A percentile compares a stretch with the other conserved stretches of the same genome.
phyloP scores from a whole-genome alignment of 2,888 invertebrate species.

The Macrosoma leucophasiata region DNA sequence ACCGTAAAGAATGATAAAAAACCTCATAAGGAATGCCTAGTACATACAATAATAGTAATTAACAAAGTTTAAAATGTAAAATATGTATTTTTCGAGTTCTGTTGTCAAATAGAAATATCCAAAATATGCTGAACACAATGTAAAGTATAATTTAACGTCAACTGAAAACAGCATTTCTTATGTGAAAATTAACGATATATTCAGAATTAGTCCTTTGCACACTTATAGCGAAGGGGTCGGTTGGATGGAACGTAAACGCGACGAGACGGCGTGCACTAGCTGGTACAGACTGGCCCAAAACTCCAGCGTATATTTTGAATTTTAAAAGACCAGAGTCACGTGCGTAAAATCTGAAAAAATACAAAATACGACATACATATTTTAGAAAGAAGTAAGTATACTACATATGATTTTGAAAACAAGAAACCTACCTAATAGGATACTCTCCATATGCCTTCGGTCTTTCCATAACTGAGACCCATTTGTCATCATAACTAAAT shows the following conservation, averaged over 20 bases:
- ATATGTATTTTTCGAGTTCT: no score
- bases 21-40: no score
- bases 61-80: no score
- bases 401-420: neutral
- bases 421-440: slow-evolving; percentile 84
- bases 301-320: slow-evolving; percentile 92
- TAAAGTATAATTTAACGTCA: slow-evolving; percentile 28
- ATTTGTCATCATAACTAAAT: slow-evolving; percentile 96
- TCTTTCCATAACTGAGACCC: slow-evolving; percentile 96
- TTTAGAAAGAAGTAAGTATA: neutral
- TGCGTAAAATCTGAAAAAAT: slow-evolving; percentile 82
- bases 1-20: no score
- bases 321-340: slow-evolving; percentile 87
- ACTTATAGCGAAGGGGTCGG: slow-evolving; percentile 96
- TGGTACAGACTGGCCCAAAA: slow-evolving; percentile 81
- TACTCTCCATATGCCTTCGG: slow-evolving; percentile 95
- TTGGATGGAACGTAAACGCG: slow-evolving; percentile 97
- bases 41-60: no score
- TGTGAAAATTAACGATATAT: slow-evolving; percentile 96
- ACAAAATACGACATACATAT: neutral
- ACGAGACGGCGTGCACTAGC: slow-evolving; percentile 86
- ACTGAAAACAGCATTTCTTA: slow-evolving; percentile 79
- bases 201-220: slow-evolving; percentile 94
- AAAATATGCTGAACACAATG: slow-evolving; percentile 3
- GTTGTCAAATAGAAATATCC: neutral